A percentile compares a stretch with the other conserved stretches of the same genome.
phyloP scores from a whole-genome alignment of 1,140 invertebrate genomes.

The Anastatus disparis region DNA sequence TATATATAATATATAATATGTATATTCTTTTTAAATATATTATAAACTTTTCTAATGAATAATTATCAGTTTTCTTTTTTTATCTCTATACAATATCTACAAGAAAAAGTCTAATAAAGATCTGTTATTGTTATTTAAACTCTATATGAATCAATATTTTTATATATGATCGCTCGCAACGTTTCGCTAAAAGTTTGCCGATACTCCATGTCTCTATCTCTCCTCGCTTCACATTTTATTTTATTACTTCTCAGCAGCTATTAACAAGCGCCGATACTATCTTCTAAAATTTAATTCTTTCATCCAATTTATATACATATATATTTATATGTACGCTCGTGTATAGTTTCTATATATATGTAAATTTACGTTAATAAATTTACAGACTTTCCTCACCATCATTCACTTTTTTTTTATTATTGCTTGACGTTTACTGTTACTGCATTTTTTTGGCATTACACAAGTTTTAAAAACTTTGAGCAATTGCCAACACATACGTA shows the following conservation, averaged over 20 bases:
- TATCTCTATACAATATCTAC: constrained; percentile 66
- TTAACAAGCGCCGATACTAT: neutral
- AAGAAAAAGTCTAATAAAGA: constrained; percentile 64
- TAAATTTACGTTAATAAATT: constrained; percentile 35
- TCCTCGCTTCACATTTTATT: constrained; percentile 21
- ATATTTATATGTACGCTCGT: constrained; percentile 15
- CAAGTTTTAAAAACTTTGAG: constrained; percentile 61
- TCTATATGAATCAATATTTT: constrained; percentile 63
- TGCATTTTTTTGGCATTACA: constrained; percentile 62
- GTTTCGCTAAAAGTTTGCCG: constrained; percentile 44
- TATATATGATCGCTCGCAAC: constrained; percentile 49
- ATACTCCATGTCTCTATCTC: constrained; percentile 39
- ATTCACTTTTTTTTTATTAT: constrained; percentile 58
- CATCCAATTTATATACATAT: constrained; percentile 25
- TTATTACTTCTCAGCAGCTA: constrained; percentile 15
- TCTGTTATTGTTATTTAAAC: constrained; percentile 65
- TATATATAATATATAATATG: constrained; percentile 48
- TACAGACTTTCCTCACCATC: constrained; percentile 38
- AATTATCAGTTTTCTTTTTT: constrained; percentile 49
- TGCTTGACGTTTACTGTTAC: constrained; percentile 62
- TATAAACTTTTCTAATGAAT: constrained; percentile 61
- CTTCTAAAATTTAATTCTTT: neutral
- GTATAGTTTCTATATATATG: no score
- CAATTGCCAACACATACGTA: constrained; percentile 47
- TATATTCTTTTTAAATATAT: constrained; percentile 59